A percentile compares a stretch with the other conserved stretches of the same genome.
These are phyloP conservation scores for Monodelphis domestica DNA, from an alignment of 2,797 vertebrate genomes.

Conservation along the genomic window DNA sequence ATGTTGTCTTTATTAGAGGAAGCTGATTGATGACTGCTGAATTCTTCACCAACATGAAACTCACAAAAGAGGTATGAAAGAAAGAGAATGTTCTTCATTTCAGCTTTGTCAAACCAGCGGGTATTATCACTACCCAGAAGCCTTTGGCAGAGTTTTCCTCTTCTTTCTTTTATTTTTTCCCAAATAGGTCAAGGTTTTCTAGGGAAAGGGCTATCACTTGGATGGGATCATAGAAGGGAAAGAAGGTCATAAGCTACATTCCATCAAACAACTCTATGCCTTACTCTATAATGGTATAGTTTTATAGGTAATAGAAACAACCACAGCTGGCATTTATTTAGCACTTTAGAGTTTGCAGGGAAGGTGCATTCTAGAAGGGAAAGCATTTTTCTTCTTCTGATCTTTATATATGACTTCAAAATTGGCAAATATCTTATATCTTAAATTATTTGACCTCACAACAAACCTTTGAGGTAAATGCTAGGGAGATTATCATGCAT, in stretches of 20 bases:
- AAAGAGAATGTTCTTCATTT: slow-evolving; percentile 27
- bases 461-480: neutral
- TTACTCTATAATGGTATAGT: no score
- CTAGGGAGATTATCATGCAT: neutral
- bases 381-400: neutral
- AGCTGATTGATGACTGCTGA: slow-evolving; percentile 61
- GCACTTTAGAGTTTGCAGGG: neutral
- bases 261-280: neutral
- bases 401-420: neutral
- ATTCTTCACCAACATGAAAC: slow-evolving; percentile 53
- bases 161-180: slow-evolving; percentile 48
- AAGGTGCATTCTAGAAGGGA: neutral
- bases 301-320: neutral
- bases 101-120: slow-evolving; percentile 58
- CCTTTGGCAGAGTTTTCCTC: slow-evolving; percentile 56
- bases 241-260: neutral
- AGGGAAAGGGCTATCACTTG: neutral
- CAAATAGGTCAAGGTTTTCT: slow-evolving; percentile 52
- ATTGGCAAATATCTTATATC: neutral
- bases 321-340: neutral
- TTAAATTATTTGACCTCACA: neutral
- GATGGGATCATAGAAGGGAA: slow-evolving; percentile 35
- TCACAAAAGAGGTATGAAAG: slow-evolving; percentile 56
- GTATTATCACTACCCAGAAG: slow-evolving; percentile 64
- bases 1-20: slow-evolving; percentile 49